Evolutionary conservation across 2,113 vertebrate species (phyloP), one percentile per base, ranked within the genome.

Genomic region (Semnornis frantzii): DNA sequence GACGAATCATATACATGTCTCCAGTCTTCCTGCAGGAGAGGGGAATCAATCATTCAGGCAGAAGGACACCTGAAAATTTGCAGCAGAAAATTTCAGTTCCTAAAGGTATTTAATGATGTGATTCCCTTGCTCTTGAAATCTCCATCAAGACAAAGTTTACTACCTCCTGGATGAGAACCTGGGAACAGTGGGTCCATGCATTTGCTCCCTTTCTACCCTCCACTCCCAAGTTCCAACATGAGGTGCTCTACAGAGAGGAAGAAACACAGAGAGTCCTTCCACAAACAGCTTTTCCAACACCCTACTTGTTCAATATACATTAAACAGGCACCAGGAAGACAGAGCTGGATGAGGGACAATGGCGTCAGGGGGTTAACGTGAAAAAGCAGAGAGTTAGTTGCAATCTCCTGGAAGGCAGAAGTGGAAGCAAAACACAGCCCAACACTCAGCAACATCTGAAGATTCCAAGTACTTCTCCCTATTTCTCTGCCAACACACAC

Each of bases 31-130:
- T 83, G 62, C 30, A 68, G 66, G 15, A 80, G 66, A 66, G 54
- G n/a, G 39, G 37, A 90, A 94, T 71, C 75, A 44, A 54, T 88
- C 79, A 39, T 8, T 75, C 39, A 64, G 18, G 30, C 33, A 75
- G 65, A 87, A 4, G 1, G 62, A 74, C 14, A 25, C 39, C 79
- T 71, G 48, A 34, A 50, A 88, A 85, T 34, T 14, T 17, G 34
- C 48, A 72, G 72, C 33, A 94, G n/a, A 92, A 88, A 79, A 78
- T 42, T 50, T 90, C 42, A 60, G 42, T 46, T 92, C 59, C 52
- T 52, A 46, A 59, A 69, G 15, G 71, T 79, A 65, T 74, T 68
- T 62, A 82, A 63, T 11, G 17, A 82, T 18, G 50, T 39, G 77
- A 90, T 84, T 90, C 79, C 85, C 27, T 31, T 60, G 48, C 52